A percentile compares a stretch with the other conserved stretches of the same genome.
phyloP scores from a whole-genome alignment of 2,797 vertebrate genomes.

The Gorsachius magnificus region DNA sequence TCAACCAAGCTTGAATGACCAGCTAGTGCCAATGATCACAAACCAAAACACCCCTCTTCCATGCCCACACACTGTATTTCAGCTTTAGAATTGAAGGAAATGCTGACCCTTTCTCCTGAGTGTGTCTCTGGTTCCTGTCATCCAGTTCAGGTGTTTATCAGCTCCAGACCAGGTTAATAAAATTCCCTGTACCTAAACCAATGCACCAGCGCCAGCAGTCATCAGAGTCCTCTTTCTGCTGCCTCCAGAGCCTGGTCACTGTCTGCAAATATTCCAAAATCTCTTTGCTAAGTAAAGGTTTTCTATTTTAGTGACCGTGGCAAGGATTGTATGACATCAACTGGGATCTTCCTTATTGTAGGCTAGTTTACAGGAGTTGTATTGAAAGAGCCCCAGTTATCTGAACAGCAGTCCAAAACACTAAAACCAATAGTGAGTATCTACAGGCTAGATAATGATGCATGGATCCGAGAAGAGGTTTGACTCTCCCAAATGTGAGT shows the following conservation, averaged over 20 bases:
- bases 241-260: background rate
- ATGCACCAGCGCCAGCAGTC: background rate
- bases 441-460: background rate
- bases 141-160: background rate
- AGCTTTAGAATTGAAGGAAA: background rate
- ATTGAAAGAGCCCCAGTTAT: background rate
- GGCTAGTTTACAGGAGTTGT: background rate
- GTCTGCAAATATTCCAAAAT: background rate
- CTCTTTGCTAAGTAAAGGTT: background rate
- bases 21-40: background rate
- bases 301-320: background rate
- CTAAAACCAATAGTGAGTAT: background rate
- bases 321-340: background rate
- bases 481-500: background rate
- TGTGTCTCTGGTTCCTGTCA: background rate
- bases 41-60: background rate
- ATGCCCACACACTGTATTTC: background rate
- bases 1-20: background rate
- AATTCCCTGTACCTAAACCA: background rate
- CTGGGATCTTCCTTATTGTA: background rate
- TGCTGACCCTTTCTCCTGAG: background rate
- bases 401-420: background rate
- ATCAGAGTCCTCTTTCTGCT: background rate
- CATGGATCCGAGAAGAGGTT: background rate
- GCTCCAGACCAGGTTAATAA: background rate